Evolutionary conservation across 2,113 vertebrate genomes (phyloP).

Genomic region (Cricetomys ansorgei): DNA sequence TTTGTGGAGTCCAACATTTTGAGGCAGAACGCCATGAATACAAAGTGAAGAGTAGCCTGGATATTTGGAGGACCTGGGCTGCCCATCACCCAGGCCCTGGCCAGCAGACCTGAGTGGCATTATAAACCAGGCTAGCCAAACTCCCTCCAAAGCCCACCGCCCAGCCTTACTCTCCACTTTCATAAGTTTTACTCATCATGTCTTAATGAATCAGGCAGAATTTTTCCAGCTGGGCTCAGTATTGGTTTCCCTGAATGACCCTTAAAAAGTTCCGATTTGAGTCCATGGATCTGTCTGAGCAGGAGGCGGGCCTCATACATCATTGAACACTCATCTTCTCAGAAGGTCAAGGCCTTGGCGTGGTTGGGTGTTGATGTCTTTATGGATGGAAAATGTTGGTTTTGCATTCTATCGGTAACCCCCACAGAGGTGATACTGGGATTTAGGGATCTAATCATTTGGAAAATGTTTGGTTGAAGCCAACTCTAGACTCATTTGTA

Average conservation of each 20-base stretch:
- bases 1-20: slow-evolving; percentile 50
- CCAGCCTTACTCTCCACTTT: slow-evolving; percentile 59
- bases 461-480: slow-evolving; percentile 64
- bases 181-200: slow-evolving; percentile 41
- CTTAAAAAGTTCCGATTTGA: slow-evolving; percentile 76
- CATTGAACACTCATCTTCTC: slow-evolving; percentile 76
- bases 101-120: neutral
- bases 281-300: slow-evolving; percentile 75
- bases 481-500: slow-evolving; percentile 64
- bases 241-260: slow-evolving; percentile 76
- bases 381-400: slow-evolving; percentile 79
- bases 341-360: slow-evolving; percentile 81
- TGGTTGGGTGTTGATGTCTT: slow-evolving; percentile 80
- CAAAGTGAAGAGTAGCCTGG: neutral
- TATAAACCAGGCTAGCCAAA: slow-evolving; percentile 6
- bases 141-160: slow-evolving; percentile 28
- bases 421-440: slow-evolving; percentile 76
- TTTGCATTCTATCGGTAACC: slow-evolving; percentile 79
- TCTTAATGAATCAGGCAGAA: slow-evolving; percentile 74
- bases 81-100: neutral
- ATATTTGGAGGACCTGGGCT: neutral
- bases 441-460: slow-evolving; percentile 79
- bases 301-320: slow-evolving; percentile 64
- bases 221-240: slow-evolving; percentile 77
- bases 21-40: slow-evolving; percentile 25